Base-by-base conservation (phyloP, 2,888 invertebrate genomes). In the Germaria angustata region DNA sequence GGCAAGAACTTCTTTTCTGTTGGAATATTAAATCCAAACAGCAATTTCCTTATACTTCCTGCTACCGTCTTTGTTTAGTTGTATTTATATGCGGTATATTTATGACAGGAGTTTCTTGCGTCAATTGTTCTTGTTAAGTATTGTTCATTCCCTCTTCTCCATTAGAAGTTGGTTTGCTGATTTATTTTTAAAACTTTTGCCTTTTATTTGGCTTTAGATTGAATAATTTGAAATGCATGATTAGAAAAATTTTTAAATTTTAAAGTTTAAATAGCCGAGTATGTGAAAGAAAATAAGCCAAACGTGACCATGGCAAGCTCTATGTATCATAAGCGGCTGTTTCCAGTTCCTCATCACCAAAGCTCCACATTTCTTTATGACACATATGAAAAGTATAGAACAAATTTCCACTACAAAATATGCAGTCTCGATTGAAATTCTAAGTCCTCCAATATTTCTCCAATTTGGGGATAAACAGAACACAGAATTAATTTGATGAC, bases 31-130 rank as follows among this genome's bases (percentile, higher is more conserved):
- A 44, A 69, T 75, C 59, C 39, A 71, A 66, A 75, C 28, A 79
- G 46, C 63, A 79, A 82, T 79, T 79, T 82, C 82, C 82, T 75
- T 75, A 36, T 53, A 79, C 59, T 65, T 82, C 79, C 82, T 49
- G 69, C 22, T 57, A 41, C 36, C 79, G 51, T 24, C 8, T 55
- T 55, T 13, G 1, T 34, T 11, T 9, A 22, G 66, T 36, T 39
- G 51, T 17, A 15, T 66, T 24, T 39, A n/a, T 24, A 13, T n/a
- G n/a, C n/a, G 66, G 24, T 39, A 51, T 17, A 15, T 66, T 24
- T 39, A n/a, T 24, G 11, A 17, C 22, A 22, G n/a, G 46, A 32
- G 36, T 59, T n/a, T 22, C 57, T 57, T 32, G 7, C 7, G 36
- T 24, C 59, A 20, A 34, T 59, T 68, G 15, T 55, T 69, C 20